Percentiles rank a stretch among this genome's conserved stretches.
Evolutionary conservation across 2,888 invertebrate species (phyloP).

Genomic region (Watsonalla cultraria): DNA sequence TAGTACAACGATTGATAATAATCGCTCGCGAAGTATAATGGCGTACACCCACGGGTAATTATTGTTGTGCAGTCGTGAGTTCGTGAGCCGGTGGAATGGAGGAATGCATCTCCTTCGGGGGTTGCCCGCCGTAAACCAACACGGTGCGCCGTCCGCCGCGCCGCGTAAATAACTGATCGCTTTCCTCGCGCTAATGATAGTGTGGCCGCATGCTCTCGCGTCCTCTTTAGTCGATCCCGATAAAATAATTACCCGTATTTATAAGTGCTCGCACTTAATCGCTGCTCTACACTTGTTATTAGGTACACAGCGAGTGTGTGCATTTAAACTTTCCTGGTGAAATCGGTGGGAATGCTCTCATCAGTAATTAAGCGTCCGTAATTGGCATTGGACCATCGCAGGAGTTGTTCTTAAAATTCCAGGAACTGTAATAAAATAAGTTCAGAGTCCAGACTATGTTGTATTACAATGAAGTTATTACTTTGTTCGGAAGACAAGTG

Average conservation of each 20-base stretch:
- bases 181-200: conserved; percentile 74
- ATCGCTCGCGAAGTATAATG: conserved; percentile 78
- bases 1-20: conserved; percentile 76
- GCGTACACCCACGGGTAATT: conserved; percentile 79
- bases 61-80: conserved; percentile 78
- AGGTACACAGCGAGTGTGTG: conserved; percentile 40
- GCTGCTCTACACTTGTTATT: conserved; percentile 54
- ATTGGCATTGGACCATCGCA: conserved; percentile 29
- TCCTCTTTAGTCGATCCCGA: conserved; percentile 68
- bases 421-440: conserved; percentile 51
- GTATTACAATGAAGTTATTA: conserved; percentile 71
- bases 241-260: conserved; percentile 74
- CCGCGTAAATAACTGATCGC: conserved; percentile 76
- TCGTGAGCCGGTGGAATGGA: conserved; percentile 73
- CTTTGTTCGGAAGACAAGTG: conserved; percentile 53
- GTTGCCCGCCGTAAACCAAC: conserved; percentile 75
- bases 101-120: conserved; percentile 80
- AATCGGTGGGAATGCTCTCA: conserved; percentile 46
- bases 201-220: conserved; percentile 56
- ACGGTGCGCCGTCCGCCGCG: conserved; percentile 44
- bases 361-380: conserved; percentile 46
- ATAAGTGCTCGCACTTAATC: conserved; percentile 67
- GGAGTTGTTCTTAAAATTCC: conserved; percentile 29
- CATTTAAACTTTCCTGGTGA: conserved; percentile 51
- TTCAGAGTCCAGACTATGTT: conserved; percentile 36